These are phyloP conservation scores for Acanthiza pusilla DNA, from an alignment of 2,797 vertebrate species.

Conservation along the genomic window DNA sequence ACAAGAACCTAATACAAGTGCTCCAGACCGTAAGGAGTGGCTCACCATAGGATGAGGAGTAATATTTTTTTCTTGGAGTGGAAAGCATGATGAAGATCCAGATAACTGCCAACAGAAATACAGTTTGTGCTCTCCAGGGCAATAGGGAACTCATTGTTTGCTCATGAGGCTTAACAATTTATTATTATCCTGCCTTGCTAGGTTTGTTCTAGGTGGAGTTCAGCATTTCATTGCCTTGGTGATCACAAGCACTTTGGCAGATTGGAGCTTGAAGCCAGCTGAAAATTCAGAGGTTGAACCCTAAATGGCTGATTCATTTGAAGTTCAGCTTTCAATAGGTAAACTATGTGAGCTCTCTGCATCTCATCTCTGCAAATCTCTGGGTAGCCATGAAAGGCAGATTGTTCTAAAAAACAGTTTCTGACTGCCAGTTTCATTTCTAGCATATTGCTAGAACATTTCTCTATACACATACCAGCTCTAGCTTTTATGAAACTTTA, in stretches of 20 bases:
- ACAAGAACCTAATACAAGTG: not conserved
- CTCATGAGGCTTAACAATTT: not conserved
- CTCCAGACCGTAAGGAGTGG: not conserved
- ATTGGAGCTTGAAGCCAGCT: not conserved
- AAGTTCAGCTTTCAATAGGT: not conserved
- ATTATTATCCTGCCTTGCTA: not conserved
- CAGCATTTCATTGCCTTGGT: not conserved
- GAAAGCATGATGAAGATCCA: not conserved
- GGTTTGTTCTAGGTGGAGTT: not conserved
- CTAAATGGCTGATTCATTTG: not conserved
- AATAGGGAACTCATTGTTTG: not conserved
- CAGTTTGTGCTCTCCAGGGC: not conserved
- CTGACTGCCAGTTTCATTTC: not conserved
- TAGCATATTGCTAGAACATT: not conserved
- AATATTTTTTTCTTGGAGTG: not conserved
- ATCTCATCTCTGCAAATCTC: not conserved
- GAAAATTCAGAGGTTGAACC: not conserved
- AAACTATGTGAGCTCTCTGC: not conserved
- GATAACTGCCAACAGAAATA: conserved; percentile 55
- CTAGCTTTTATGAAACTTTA: not conserved
- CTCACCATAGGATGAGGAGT: not conserved
- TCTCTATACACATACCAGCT: not conserved
- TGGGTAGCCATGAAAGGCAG: not conserved
- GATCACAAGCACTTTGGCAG: not conserved
- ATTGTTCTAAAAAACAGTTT: not conserved